Percentiles rank a stretch among this genome's conserved stretches.
Conservation (phyloP, 2,888 invertebrate genomes). For the Stenodera caucasica region DNA sequence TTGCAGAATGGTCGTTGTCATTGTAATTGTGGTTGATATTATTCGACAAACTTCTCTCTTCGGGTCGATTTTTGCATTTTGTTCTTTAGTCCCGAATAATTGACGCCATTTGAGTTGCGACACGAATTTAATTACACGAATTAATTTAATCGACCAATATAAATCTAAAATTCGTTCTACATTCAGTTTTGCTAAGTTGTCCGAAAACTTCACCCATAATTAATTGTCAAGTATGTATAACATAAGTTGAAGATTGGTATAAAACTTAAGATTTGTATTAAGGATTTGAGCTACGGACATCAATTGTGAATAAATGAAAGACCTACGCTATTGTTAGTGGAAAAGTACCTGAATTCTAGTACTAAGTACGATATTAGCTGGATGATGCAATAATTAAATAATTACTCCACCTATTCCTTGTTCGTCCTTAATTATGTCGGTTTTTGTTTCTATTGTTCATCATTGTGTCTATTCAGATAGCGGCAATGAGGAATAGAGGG, state of each 20-base stretch:
- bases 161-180: constrained; percentile 14
- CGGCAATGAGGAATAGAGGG: too few species aligned
- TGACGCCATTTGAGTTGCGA: constrained; percentile 8
- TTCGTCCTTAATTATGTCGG: constrained; percentile 35
- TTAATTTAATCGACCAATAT: constrained; percentile 13
- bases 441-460: constrained; percentile 41
- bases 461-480: constrained; percentile 30
- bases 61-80: constrained; percentile 1
- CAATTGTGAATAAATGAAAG: neutral
- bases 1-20: too few species aligned
- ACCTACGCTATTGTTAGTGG: neutral
- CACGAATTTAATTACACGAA: constrained; percentile 14
- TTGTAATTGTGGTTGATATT: neutral
- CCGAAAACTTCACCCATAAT: constrained; percentile 9
- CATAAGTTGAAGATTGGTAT: constrained; percentile 17
- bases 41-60: neutral
- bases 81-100: constrained; percentile 9
- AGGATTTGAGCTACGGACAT: neutral
- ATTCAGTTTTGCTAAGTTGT: constrained; percentile 32
- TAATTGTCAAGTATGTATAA: neutral
- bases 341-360: neutral
- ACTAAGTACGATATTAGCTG: constrained; percentile 13
- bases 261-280: too few species aligned
- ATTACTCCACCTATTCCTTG: constrained; percentile 54
- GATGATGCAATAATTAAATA: constrained; percentile 50